Base-by-base conservation (phyloP, 2,888 invertebrate species). In the Coecobrya sp. region DNA sequence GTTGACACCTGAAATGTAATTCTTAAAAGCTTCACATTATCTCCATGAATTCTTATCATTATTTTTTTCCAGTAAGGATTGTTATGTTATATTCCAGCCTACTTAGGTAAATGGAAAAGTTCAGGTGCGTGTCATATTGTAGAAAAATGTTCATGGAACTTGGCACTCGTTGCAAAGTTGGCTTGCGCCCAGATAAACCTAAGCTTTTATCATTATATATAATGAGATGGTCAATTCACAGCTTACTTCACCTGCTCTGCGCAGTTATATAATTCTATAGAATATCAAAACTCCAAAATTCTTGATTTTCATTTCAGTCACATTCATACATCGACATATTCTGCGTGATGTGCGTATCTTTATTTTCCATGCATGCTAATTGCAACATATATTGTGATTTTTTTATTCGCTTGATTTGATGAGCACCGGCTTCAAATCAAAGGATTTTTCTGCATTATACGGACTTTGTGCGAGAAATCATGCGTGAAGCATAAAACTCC, bases 401-500 rank as follows among this genome's bases (percentile, higher is more conserved):
- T 36, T 59, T 49, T 76, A 76, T 62, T 22, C 19, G 25, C 19
- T 36, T 65, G 52, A 70, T 84, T 36, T 65, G 52, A 70, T 84
- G 89, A 84, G 42, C 25, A 79, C 89, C 89, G 89, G 84, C 89
- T 25, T 30, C 42, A 25, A 52, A 86, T 84, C 79, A 68, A 89
- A 89, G 70, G 36, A 42, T 79, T 76, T 84, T 49, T 27, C 55
- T 68, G 36, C 68, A 68, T 27, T 27, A 49, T 49, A 86, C 62
- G 52, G 36, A 65, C 65, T 89, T 89, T 84, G 73, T 42, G 73
- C 7, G 62, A 70, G 59, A 55, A 89, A 73, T 84, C 89, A 84
- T 73, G 84, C 84, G 89, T 89, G 84, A 89, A 73, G 89, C 84
- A 89, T 89, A 76, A 68, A 89, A 89, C 52, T 86, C 52, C 27